Evolutionary conservation across 2,888 invertebrate genomes (phyloP), one percentile per base, ranked within the genome.

Genomic region (Frankliniella intonsa): DNA sequence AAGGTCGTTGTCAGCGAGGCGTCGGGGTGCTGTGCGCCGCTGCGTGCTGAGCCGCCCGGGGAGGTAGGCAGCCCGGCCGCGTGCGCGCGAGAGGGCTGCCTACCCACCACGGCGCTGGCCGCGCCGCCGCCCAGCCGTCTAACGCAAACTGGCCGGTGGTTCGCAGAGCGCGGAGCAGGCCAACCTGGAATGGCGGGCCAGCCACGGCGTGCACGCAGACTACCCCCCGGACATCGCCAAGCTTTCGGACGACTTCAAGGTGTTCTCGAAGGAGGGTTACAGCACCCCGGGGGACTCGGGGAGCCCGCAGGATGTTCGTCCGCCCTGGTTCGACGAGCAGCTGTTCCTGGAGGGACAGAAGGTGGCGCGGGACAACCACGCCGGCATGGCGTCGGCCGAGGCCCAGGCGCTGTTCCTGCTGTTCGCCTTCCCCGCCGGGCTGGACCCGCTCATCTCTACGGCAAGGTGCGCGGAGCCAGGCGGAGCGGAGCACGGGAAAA

Each of bases 241-340:
- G 69, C 69, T 25, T 22, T 12, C 22, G 22, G 11, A 8, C 25
- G 12, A 25, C 55, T 14, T 19, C 38, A 14, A 14, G 55, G 14
- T 14, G 55, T 12, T 55, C 69, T 22, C 9, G 25, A 25, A 10
- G 11, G 25, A 76, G 69, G 69, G 69, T 22, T 76, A 25, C 69
- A 25, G 22, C 69, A 25, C 69, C 19, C 62, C 62, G 62, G 69
- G 69, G 11, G 69, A 76, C 69, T 76, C 69, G 25, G 69, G 69
- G 22, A 10, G 11, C 3, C 69, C 69, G 69, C 69, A 76, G 69
- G 25, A 8, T 25, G 69, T 3, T 1, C 69, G 69, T 0, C 69
- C 69, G 25, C 11, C 69, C 25, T 76, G 69, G 69, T 76, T 76
- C 69, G 69, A 76, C 69, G 69, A n/a, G 69, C 22, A 76, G 22